Evolutionary conservation across 2,113 vertebrate genomes (phyloP), one percentile per base, ranked within the genome.

Genomic region (Chamaetylas fuelleborni): DNA sequence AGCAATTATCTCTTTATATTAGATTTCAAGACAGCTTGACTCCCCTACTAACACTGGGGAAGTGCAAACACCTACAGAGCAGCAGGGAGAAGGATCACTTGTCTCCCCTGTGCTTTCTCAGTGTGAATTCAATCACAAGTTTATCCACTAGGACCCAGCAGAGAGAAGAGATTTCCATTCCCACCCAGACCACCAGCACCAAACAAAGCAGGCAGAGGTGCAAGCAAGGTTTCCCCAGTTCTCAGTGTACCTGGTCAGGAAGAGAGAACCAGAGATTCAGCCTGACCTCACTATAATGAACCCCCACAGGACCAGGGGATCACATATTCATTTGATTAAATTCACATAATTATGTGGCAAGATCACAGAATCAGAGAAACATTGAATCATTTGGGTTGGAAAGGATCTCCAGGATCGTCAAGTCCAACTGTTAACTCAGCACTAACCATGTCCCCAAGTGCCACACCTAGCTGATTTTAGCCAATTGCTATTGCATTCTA

Each of bases 1-100:
- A 88, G 42, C 10, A 65, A 38, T 14, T 40, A 43, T 25, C 47
- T 56, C 26, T 57, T 53, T 64, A 48, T 19, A 64, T 65, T 42
- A 33, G 19, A 77, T 54, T 72, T 58, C 36, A 15, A 57, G 48
- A 24, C 22, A 51, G 33, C 28, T 67, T 34, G 25, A 65, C 19
- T 58, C 53, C 54, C 17, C 29, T 79, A 3, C 40, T 57, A 61
- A 77, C 0, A 0, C 20, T 8, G 6, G 18, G 45, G 29, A 65
- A 50, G 19, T 19, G 19, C 48, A 13, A 67, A 45, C 40, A n/a
- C 28, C 38, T 34, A 20, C 13, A 38, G 36, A 60, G 56, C 4
- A 93, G 38, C 28, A 51, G 18, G 23, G 40, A 81, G 53, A 45
- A 45, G 53, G 62, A 60, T n/a, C 38, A 31, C 2, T 48, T 40